Evolutionary conservation across 2,113 vertebrate genomes (phyloP).

Genomic region (Ceratotherium simum): DNA sequence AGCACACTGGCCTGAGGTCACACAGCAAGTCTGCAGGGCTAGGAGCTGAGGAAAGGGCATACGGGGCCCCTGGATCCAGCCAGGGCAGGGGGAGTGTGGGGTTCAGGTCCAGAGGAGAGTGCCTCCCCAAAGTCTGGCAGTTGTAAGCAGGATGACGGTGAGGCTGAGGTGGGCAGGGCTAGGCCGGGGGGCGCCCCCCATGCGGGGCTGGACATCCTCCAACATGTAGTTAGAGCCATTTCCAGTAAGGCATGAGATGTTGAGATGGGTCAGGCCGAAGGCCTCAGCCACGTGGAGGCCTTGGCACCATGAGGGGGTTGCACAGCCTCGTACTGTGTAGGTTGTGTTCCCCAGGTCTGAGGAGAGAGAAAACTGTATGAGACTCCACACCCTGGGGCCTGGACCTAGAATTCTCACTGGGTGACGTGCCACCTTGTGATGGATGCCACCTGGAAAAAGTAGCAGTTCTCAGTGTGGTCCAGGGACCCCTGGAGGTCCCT

Average conservation of each 20-base stretch:
- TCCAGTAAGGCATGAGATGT: constrained; percentile 14
- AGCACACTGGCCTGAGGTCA: constrained; percentile 19
- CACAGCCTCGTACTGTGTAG: constrained; percentile 68
- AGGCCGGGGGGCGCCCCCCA: accelerated
- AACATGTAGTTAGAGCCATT: constrained; percentile 43
- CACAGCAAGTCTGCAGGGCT: neutral
- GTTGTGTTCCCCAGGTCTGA: neutral
- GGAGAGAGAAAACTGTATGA: neutral
- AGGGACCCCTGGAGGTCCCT: neutral
- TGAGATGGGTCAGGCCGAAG: constrained; percentile 36
- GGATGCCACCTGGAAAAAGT: neutral
- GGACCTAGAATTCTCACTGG: neutral
- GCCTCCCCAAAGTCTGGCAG: constrained; percentile 51
- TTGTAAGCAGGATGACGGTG: constrained; percentile 27
- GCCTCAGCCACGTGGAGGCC: constrained; percentile 42
- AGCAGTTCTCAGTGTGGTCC: neutral
- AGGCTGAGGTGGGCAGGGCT: constrained; percentile 37
- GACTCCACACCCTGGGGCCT: neutral
- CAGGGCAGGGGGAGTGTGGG: neutral
- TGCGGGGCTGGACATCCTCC: neutral
- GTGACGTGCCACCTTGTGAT: neutral
- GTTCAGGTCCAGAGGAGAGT: constrained; percentile 57
- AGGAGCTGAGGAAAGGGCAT: neutral
- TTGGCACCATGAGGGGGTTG: constrained; percentile 62
- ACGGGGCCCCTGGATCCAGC: constrained; percentile 50